These are phyloP conservation scores for Xiphias gladius DNA, from an alignment of 2,113 vertebrate genomes.

Conservation along the genomic window DNA sequence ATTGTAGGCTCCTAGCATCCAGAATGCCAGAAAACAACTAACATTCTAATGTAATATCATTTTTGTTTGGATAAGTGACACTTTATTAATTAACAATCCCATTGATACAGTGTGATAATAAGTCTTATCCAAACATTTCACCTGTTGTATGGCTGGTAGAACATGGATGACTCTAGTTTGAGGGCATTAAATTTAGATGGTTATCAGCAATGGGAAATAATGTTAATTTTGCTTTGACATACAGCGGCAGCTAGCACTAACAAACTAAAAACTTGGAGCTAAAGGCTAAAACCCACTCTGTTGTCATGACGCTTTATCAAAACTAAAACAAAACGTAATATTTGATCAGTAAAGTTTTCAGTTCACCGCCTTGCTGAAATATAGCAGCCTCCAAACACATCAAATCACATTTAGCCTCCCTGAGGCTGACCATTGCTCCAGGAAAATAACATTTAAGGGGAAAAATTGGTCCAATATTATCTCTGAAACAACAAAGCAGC, in stretches of 20 bases:
- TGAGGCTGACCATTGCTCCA: conserved; percentile 9
- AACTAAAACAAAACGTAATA: conserved; percentile 18
- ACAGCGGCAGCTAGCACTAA: neutral
- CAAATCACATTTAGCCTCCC: conserved; percentile 36
- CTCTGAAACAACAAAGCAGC: conserved; percentile 13
- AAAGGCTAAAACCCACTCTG: neutral
- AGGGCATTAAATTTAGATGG: neutral
- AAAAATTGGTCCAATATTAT: conserved; percentile 9
- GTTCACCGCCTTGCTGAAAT: conserved; percentile 13
- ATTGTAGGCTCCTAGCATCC: too few species aligned
- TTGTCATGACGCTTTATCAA: conserved; percentile 7
- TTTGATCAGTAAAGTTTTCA: conserved; percentile 11
- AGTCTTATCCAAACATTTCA: too few species aligned
- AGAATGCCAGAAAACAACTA: too few species aligned
- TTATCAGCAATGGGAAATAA: neutral
- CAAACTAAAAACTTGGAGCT: neutral
- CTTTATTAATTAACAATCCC: neutral
- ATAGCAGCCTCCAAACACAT: conserved; percentile 12
- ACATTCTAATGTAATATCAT: too few species aligned
- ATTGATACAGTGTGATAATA: too few species aligned
- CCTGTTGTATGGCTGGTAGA: too few species aligned
- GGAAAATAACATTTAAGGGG: conserved; percentile 32
- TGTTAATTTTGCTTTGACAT: neutral
- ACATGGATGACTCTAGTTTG: too few species aligned
- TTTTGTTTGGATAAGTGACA: too few species aligned